Evolutionary conservation across 2,113 vertebrate genomes (phyloP).

Genomic region (Lynx canadensis): DNA sequence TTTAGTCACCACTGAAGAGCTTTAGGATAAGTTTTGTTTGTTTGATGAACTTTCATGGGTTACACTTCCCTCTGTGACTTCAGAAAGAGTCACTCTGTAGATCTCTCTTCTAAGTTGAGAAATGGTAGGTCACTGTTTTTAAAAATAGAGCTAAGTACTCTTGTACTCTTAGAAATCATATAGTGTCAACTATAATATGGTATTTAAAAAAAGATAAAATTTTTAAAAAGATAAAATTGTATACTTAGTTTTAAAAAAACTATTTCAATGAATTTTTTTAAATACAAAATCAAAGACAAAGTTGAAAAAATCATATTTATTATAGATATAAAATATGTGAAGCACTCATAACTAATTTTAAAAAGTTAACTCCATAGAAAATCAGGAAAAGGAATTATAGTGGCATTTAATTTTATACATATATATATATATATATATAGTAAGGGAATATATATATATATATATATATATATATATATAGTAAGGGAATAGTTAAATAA

Average conservation of each 20-base stretch:
- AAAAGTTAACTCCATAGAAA: not conserved
- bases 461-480: not conserved
- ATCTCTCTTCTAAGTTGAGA: constrained; percentile 8
- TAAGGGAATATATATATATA: rapidly evolving
- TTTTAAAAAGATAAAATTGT: not conserved
- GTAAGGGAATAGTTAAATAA: not conserved
- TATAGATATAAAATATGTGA: not conserved
- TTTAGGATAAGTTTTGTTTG: not conserved
- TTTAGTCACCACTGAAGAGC: not conserved
- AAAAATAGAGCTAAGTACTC: not conserved
- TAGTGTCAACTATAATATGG: not conserved
- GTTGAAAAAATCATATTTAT: not conserved
- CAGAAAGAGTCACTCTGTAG: not conserved
- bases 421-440: not conserved
- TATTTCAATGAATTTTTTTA: not conserved
- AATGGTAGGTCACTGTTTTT: not conserved
- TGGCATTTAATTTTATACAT: not conserved
- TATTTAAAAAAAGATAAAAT: not conserved
- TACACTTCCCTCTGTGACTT: not conserved
- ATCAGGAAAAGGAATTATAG: not conserved
- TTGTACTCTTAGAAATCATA: not conserved
- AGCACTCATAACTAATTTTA: not conserved
- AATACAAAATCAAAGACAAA: not conserved
- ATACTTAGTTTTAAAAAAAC: not conserved
- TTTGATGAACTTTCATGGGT: not conserved